These are phyloP conservation scores for Hypotaenidia philippensis DNA, from an alignment of 2,797 vertebrate genomes.

Conservation along the genomic window DNA sequence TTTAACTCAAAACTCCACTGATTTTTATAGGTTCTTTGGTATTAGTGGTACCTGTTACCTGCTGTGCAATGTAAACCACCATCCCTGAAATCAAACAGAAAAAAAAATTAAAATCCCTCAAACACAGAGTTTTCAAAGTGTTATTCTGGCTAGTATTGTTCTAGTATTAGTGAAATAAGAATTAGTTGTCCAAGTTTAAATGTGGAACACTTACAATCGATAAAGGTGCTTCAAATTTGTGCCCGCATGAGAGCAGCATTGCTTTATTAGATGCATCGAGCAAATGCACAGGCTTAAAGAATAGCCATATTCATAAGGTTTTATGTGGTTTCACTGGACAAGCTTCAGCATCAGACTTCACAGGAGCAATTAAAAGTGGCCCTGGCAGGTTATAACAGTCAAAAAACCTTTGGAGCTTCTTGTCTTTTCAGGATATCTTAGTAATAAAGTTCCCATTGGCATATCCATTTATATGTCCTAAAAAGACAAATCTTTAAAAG, in stretches of 20 bases:
- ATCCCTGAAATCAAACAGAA: not conserved
- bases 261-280: not conserved
- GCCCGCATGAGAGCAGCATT: conserved; percentile 3
- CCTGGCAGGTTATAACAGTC: not conserved
- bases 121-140: not conserved
- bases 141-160: not conserved
- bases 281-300: not conserved
- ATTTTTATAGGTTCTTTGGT: not conserved
- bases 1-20: not conserved
- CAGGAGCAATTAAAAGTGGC: not conserved
- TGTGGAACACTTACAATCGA: not conserved
- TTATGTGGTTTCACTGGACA: not conserved
- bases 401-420: not conserved
- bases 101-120: not conserved
- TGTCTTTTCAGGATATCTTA: not conserved
- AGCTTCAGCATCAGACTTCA: not conserved
- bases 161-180: not conserved
- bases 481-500: conserved; percentile 10
- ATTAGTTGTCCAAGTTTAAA: not conserved
- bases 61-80: not conserved
- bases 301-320: not conserved
- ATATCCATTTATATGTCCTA: not conserved
- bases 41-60: not conserved
- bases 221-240: not conserved
- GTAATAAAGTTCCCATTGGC: not conserved